phyloP scores from a whole-genome alignment of 2,113 vertebrate genomes.

The Dicrurus megarhynchus region DNA sequence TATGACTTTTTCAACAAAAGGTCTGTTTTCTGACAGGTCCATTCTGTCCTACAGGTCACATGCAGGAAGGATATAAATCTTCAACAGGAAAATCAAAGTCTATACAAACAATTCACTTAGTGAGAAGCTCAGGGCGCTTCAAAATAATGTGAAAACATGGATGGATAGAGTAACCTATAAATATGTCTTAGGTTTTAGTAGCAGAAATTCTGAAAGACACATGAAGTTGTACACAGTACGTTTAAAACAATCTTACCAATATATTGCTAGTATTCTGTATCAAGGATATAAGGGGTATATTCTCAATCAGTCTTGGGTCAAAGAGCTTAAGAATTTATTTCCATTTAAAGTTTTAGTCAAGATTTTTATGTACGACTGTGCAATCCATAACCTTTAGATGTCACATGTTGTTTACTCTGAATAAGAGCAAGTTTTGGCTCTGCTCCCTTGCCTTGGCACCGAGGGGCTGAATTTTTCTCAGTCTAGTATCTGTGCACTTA shows the following conservation, averaged over 20 bases:
- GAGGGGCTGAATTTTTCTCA: slow-evolving; percentile 39
- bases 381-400: not conserved
- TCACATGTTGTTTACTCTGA: not conserved
- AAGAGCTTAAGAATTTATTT: not conserved
- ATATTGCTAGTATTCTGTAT: not conserved
- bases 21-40: not conserved
- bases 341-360: not conserved
- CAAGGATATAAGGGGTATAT: not conserved
- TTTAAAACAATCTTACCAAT: not conserved
- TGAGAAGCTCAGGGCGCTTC: not conserved
- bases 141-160: not conserved
- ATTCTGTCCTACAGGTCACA: not conserved
- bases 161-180: not conserved
- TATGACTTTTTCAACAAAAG: not conserved
- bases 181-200: not conserved
- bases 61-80: not conserved
- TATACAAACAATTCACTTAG: not conserved
- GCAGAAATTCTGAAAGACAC: not conserved
- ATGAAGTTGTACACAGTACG: not conserved
- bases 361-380: not conserved
- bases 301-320: not conserved
- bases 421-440: not conserved
- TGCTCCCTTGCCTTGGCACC: not conserved
- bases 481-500: slow-evolving; percentile 2
- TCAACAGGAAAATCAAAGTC: not conserved